Evolutionary conservation across 2,113 vertebrate genomes (phyloP).

Genomic region (Phoenicopterus ruber): DNA sequence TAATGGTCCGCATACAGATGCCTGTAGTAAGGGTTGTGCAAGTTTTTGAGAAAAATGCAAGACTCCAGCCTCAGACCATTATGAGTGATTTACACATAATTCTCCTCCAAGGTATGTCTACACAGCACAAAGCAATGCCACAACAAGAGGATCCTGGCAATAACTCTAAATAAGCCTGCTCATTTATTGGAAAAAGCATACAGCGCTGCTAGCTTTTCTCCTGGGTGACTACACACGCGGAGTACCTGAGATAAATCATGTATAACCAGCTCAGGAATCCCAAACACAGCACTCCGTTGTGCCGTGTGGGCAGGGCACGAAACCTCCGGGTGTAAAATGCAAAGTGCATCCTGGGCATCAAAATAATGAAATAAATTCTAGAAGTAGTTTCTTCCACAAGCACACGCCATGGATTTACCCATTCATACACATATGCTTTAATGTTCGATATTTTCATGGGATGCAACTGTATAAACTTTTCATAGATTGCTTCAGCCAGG

Average conservation of each 20-base stretch:
- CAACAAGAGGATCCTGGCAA: background rate
- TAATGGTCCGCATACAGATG: background rate
- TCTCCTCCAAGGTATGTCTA: background rate
- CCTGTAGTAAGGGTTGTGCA: background rate
- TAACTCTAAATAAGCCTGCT: background rate
- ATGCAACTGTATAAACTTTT: background rate
- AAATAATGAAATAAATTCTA: background rate
- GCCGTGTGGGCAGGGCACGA: background rate
- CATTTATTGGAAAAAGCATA: background rate
- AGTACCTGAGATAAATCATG: background rate
- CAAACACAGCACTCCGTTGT: background rate
- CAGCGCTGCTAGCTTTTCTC: background rate
- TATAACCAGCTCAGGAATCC: background rate
- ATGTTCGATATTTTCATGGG: background rate
- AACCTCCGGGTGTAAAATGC: rapidly evolving
- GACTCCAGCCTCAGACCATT: background rate
- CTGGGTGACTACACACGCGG: background rate
- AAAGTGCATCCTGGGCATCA: background rate
- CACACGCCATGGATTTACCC: background rate
- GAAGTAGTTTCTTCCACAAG: background rate
- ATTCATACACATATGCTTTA: background rate
- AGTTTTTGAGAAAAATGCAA: background rate
- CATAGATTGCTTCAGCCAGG: background rate
- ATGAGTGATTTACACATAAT: background rate
- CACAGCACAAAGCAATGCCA: background rate